Base-by-base conservation (phyloP, 92 coral and sea anemone genomes). In the Paramuricea clavata region DNA sequence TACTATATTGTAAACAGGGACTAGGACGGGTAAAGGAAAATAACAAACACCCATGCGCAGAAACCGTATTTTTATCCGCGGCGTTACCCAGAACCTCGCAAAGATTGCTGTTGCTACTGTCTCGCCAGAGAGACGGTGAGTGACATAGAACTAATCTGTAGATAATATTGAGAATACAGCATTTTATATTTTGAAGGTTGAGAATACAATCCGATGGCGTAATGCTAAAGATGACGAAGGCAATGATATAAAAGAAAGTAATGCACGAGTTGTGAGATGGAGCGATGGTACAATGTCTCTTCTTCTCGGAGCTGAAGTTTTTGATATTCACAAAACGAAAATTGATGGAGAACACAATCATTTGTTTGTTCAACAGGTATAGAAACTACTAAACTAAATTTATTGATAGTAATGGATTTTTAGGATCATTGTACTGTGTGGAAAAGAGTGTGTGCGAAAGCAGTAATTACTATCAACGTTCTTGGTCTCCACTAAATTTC, bases 281-380 rank as follows among this genome's bases (percentile, higher is more conserved):
- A 93, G 97, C 16, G 99, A 96, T 91, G 99, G 99, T n/a, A 89
- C 99, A 5, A 73, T 89, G 68, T 96, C 99, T 36, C 87, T 96
- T 27, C 93, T 96, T 47, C 92, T 96, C 47, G 97, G 97, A 28
- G 96, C 91, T 62, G 99, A 96, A 49, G 98, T 96, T 36, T 96
- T 96, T 91, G 99, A 96, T 88, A 93, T 96, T 87, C 99, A 96
- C 81, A 96, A 96, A 43, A 96, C 97, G 44, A 88, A 85, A 75
- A 93, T 96, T 33, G 99, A 96, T 47, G 99, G 99, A 72, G 93
- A 96, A 73, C 95, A 93, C 50, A 96, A 96, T 85, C 99, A 96
- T 54, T 86, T 96, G 33, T 96, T 96, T 88, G 99, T 96, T 23
- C 99, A 96, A 76, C 99, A 96, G 99, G 99, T 94, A 69, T 49